Base-by-base conservation (phyloP, 2,113 vertebrate genomes). In the Pollachius pollachius region DNA sequence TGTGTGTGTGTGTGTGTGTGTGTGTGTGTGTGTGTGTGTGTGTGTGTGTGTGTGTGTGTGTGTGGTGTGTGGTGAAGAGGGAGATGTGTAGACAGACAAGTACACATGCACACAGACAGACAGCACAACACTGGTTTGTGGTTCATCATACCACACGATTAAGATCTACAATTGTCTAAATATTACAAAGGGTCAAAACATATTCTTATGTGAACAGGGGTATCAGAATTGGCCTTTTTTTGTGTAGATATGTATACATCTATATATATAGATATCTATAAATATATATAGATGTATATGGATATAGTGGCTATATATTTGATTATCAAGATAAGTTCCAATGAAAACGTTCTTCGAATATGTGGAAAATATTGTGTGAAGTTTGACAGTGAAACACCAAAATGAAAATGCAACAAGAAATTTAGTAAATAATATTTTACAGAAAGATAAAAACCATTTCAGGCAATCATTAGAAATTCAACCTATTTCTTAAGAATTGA, bases 221-320 rank as follows among this genome's bases (percentile, higher is more conserved):
- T 75, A 82, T 81, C 82, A 83, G 82, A 84, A 70, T 79, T 79
- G 84, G 79, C 72, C 75, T 82, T 87, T 88, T 88, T 80, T 88
- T 61, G 12, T 87, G 88, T 85, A 87, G 67, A 7, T 48, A 48
- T 89, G 83, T 86, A 89, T 85, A 88, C 15, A 57, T 86, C 88
- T 84, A 88, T 66, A 81, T 81, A 82, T 87, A 89, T 74, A 79
- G 79, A 48, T 48, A 48, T 48, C 8, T 48, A 48, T 12, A 48
- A 11, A 48, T 48, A 48, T 48, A 11, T 48, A 48, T 48, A 48
- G 7, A 48, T 61, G 23, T 85, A 89, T 85, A 87, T 67, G 83
- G 81, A 82, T 87, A 89, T 72, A 79, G 81, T 85, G 70, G 81
- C 84, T 88, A 89, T 88, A 89, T 88, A 88, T 67, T 87, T 83